Evolutionary conservation across 2,113 vertebrate species (phyloP).

Genomic region (Petrocephalus microphthalmus): DNA sequence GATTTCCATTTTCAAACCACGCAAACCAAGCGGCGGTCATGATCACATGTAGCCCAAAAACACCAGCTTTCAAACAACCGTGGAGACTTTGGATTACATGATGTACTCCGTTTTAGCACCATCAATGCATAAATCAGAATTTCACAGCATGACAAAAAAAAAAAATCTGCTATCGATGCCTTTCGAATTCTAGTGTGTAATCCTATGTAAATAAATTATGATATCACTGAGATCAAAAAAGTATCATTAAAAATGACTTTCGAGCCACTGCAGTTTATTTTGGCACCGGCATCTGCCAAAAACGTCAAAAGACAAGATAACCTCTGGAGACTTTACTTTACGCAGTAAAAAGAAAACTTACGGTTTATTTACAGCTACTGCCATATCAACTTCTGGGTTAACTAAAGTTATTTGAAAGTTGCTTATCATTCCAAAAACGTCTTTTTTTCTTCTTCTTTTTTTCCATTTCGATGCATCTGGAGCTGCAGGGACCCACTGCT

Average conservation of each 20-base stretch:
- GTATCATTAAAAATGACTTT: neutral
- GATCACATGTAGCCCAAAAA: neutral
- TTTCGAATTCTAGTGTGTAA: neutral
- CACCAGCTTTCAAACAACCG: neutral
- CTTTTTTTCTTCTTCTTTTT: neutral
- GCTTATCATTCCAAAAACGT: neutral
- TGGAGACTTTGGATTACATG: neutral
- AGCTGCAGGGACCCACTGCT: neutral
- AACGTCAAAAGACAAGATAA: neutral
- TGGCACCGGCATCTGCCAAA: neutral
- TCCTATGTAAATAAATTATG: neutral
- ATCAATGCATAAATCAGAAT: neutral
- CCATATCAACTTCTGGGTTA: neutral
- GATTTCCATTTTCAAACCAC: neutral
- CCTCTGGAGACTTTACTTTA: neutral
- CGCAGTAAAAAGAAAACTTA: neutral
- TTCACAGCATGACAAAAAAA: neutral
- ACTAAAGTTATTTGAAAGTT: slow-evolving; percentile 4
- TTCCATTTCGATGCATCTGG: neutral
- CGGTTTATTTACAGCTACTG: neutral
- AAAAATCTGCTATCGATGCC: neutral
- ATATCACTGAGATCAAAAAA: slow-evolving; percentile 1
- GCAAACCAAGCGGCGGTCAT: no score
- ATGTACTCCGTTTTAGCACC: neutral
- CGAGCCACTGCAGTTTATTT: neutral